Evolutionary conservation across 2,797 vertebrate species (phyloP).

Genomic region (Microchirus variegatus): DNA sequence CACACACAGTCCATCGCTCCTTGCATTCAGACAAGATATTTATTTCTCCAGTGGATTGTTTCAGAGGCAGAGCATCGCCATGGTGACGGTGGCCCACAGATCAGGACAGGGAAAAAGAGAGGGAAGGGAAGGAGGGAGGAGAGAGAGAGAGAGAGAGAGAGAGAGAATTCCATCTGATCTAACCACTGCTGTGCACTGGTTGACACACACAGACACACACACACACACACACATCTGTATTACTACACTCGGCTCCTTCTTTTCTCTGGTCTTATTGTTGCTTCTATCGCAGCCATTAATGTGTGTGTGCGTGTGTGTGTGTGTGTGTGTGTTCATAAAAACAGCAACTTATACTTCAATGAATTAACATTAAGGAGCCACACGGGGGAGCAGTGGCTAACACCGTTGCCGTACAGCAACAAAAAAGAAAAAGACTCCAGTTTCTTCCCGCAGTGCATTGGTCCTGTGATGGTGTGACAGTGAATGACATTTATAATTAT

Average conservation of each 20-base stretch:
- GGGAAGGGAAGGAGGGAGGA: slow-evolving; percentile 62
- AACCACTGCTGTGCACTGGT: slow-evolving; percentile 74
- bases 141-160: slow-evolving; percentile 35
- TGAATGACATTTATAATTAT: no score
- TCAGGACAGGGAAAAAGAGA: slow-evolving; percentile 56
- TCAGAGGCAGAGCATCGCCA: slow-evolving; percentile 89
- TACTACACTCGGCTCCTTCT: slow-evolving; percentile 28
- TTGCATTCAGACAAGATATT: slow-evolving; percentile 70
- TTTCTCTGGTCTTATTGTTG: slow-evolving; percentile 7
- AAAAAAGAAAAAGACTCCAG: no score
- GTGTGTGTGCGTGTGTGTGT: no score
- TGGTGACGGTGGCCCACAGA: slow-evolving; percentile 91
- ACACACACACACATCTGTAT: slow-evolving; percentile 36
- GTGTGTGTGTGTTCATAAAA: no score
- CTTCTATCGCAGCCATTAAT: background rate
- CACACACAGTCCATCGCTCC: slow-evolving; percentile 27
- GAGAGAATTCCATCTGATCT: slow-evolving; percentile 69
- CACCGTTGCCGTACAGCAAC: no score
- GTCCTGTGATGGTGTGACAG: no score
- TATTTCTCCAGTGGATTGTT: slow-evolving; percentile 78
- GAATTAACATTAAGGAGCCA: no score
- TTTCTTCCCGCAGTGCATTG: no score
- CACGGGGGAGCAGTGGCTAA: no score
- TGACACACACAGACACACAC: slow-evolving; percentile 62
- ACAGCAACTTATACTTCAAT: no score